A percentile compares a stretch with the other conserved stretches of the same genome.
Conservation (phyloP, 1,140 invertebrate genomes). For the Drosophila sucinea region DNA sequence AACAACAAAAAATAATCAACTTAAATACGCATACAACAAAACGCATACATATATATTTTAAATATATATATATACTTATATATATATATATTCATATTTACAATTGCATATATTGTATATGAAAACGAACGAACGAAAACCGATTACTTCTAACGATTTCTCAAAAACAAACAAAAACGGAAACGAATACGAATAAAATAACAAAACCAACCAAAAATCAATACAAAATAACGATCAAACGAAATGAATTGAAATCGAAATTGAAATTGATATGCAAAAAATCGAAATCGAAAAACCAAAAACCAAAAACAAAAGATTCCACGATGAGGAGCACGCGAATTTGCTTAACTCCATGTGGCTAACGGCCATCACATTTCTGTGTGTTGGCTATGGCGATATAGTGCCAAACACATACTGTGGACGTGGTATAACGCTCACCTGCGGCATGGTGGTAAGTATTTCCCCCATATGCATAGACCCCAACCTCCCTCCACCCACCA, state of each 20-base stretch:
- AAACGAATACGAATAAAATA: slow-evolving; percentile 1
- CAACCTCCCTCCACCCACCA: background rate
- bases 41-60: slow-evolving; percentile 42
- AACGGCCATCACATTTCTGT: slow-evolving; percentile 94
- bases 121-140: slow-evolving; percentile 19
- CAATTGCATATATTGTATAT: slow-evolving; percentile 46
- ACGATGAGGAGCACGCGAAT: slow-evolving; percentile 94
- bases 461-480: slow-evolving; percentile 47
- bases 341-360: slow-evolving; percentile 97
- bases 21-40: slow-evolving; percentile 62
- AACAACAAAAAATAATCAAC: slow-evolving; percentile 51
- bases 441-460: slow-evolving; percentile 95
- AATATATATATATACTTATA: slow-evolving; percentile 22
- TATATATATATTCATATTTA: slow-evolving; percentile 29
- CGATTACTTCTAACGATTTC: slow-evolving; percentile 47
- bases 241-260: background rate
- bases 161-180: slow-evolving; percentile 18
- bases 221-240: no score
- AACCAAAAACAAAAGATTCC: slow-evolving; percentile 86
- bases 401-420: slow-evolving; percentile 98
- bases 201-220: slow-evolving; percentile 20
- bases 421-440: slow-evolving; percentile 93
- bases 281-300: slow-evolving; percentile 2
- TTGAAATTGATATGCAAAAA: slow-evolving; percentile 1
- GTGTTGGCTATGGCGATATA: slow-evolving; percentile 93